Conservation (phyloP, 2,797 vertebrate genomes). For the Semotilus atromaculatus region DNA sequence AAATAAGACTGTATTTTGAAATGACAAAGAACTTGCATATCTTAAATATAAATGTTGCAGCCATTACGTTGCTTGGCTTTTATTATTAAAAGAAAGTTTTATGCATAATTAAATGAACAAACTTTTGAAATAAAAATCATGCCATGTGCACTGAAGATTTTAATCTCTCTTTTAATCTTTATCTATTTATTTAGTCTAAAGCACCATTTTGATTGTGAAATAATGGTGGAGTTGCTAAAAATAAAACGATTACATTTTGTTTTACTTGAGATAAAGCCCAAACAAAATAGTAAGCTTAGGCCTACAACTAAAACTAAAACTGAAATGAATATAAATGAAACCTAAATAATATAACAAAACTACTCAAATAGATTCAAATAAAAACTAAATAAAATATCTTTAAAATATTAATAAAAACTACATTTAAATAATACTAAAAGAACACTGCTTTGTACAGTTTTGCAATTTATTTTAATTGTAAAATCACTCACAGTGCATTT, state of each 20-base stretch:
- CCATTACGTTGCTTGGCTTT: background rate
- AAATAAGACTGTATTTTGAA: background rate
- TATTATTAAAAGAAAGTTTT: background rate
- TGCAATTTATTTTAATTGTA: background rate
- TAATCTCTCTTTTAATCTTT: background rate
- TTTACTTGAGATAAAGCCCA: no score
- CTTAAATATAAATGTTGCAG: background rate
- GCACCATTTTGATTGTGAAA: no score
- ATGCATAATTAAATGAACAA: background rate
- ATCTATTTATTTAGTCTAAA: no score
- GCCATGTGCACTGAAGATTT: background rate
- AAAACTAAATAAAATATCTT: background rate
- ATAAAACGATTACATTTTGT: no score
- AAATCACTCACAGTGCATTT: slow-evolving; percentile 82
- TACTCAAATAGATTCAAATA: background rate
- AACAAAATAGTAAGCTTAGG: no score
- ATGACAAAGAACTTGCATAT: background rate
- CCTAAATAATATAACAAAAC: background rate
- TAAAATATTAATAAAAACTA: background rate
- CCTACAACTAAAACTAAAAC: background rate
- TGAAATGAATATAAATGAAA: background rate
- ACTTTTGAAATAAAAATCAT: background rate
- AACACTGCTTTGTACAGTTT: background rate
- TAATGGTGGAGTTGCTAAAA: no score
- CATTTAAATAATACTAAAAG: background rate